Percentiles rank a stretch among this genome's conserved stretches.
These are phyloP conservation scores for Phrynocephalus versicolor DNA, from an alignment of 2,113 vertebrate genomes.

Conservation along the genomic window DNA sequence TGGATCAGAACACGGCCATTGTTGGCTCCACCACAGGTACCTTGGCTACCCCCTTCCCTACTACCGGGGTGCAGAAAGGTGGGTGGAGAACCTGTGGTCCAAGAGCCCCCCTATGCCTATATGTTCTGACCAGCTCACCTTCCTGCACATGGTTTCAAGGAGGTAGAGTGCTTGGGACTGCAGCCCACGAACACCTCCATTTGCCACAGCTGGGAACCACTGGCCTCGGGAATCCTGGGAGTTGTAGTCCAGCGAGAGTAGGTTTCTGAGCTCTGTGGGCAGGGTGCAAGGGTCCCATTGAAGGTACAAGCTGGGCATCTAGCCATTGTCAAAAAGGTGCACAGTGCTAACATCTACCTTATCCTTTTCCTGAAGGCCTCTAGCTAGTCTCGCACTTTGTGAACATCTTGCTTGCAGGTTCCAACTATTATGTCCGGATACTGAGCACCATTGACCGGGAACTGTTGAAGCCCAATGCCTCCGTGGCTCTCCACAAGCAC, in stretches of 20 bases:
- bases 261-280: no score
- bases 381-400: no score
- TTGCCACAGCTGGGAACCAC: no score
- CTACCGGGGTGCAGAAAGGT: not conserved
- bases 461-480: slow-evolving; percentile 94
- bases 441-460: slow-evolving; percentile 95
- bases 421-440: slow-evolving; percentile 95
- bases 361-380: no score
- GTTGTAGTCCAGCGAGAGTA: no score
- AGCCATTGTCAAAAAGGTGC: no score
- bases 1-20: slow-evolving; percentile 95
- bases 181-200: no score
- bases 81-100: not conserved
- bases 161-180: not conserved
- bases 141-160: no score
- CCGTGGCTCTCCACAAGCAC: slow-evolving; percentile 94
- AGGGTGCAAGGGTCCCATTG: no score
- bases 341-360: no score
- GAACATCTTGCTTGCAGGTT: slow-evolving; percentile 74
- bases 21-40: slow-evolving; percentile 93
- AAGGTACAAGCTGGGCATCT: not conserved
- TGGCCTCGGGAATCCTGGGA: no score
- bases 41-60: no score
- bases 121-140: not conserved
- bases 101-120: not conserved